These are phyloP conservation scores for Melieria omissa DNA, from an alignment of 2,888 invertebrate species.

Conservation along the genomic window DNA sequence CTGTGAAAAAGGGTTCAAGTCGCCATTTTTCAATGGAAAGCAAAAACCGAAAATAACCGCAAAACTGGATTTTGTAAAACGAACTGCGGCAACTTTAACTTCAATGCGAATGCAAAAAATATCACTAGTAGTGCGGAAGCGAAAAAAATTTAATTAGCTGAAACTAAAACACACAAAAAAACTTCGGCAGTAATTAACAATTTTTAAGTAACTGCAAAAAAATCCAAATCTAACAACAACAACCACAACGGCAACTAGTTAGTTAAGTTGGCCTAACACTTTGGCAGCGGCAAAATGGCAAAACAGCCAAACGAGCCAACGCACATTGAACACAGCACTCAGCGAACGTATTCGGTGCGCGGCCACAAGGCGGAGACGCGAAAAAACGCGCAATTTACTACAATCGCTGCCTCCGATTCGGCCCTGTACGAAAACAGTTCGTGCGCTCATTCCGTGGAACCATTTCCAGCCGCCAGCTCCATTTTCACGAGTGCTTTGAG, in stretches of 20 bases:
- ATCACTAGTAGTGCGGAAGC: background rate
- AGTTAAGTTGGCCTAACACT: background rate
- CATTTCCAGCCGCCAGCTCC: background rate
- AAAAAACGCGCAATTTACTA: background rate
- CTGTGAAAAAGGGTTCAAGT: background rate
- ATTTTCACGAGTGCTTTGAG: too few relatives aligned
- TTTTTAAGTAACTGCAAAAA: background rate
- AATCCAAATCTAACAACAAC: background rate
- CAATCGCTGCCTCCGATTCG: too few relatives aligned
- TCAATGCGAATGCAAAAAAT: background rate
- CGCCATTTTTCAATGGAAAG: background rate
- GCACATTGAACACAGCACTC: too few relatives aligned
- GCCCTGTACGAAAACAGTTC: background rate
- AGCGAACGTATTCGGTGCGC: too few relatives aligned
- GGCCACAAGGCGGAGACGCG: background rate
- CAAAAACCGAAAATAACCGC: background rate
- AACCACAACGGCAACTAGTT: background rate
- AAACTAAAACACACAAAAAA: background rate
- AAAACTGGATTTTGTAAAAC: background rate
- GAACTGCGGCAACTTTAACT: background rate
- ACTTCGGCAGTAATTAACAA: background rate
- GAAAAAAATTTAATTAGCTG: background rate
- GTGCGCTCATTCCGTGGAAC: background rate
- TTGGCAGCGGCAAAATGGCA: background rate
- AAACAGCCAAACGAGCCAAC: too few relatives aligned